Base-by-base conservation (phyloP, 1,140 invertebrate species). In the Brachionus rotundiformis region DNA sequence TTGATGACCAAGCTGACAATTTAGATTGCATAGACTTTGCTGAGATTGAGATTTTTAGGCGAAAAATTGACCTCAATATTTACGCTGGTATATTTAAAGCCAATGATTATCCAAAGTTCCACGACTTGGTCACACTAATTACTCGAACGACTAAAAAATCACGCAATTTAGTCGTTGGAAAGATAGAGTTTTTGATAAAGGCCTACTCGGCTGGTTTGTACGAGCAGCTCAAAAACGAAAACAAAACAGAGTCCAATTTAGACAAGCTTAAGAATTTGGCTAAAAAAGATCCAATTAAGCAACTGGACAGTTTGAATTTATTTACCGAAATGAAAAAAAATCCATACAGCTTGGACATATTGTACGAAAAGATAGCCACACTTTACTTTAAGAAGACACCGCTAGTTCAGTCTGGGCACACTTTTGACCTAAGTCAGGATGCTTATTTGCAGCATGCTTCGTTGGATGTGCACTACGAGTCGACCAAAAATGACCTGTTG, bases 301-400 rank as follows among this genome's bases (percentile, higher is more conserved):
- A 68, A 16, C 36, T 68, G 2, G 31, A 68, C 16, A 39, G 63
- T 8, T 68, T n/a, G 5, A 33, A 68, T 33, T n/a, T 68, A 31
- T 68, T 68, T 19, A n/a, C 33, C 5, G n/a, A 68, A 68, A 68
- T 68, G 5, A 16, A 33, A 3, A 68, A 31, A 33, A 68, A 68
- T 33, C 27, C 31, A 33, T 33, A 0, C 63, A 68, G 29, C 16
- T 33, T 68, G 27, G 63, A 68, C 29, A 2, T 68, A 2, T 2
- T 33, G 5, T 68, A 68, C 36, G 29, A 31, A 68, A 68, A 68
- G 19, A 0, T 68, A 16, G 63, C n/a, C 29, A 8, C 27, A 33
- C 31, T 68, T 68, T 68, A 68, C 7, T 68, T 68, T n/a, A 68
- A 68, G 8, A 13, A 68, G 29, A 68, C 31, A 68, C 33, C 27